These are phyloP conservation scores for Oenanthe melanoleuca DNA, from an alignment of 2,113 vertebrate species.

Conservation along the genomic window DNA sequence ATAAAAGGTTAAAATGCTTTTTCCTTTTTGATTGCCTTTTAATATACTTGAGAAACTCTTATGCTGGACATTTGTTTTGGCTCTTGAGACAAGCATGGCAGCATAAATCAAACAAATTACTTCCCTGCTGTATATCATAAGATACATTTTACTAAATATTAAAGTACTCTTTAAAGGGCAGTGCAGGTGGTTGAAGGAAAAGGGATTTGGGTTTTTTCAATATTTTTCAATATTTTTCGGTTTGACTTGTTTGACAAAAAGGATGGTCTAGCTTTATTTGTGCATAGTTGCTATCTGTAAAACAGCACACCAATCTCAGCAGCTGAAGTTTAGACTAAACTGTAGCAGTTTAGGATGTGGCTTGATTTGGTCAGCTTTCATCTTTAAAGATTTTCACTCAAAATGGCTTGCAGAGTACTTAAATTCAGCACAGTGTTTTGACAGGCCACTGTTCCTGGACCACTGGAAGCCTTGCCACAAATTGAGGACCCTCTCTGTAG, in stretches of 20 bases:
- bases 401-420: not conserved
- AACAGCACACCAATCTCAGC: not conserved
- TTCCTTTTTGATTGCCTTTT: not conserved
- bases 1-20: not conserved
- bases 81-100: not conserved
- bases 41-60: not conserved
- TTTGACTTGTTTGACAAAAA: not conserved
- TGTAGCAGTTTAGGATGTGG: not conserved
- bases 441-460: not conserved
- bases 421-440: not conserved
- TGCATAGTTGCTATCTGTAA: not conserved
- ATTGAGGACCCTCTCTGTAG: not conserved
- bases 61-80: not conserved
- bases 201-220: accelerated
- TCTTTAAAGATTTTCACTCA: not conserved
- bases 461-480: not conserved
- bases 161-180: not conserved
- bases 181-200: not conserved
- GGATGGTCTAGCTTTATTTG: not conserved
- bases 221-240: not conserved
- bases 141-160: not conserved
- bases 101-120: not conserved
- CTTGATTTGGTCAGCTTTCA: not conserved
- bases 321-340: not conserved
- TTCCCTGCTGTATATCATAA: not conserved